These are phyloP conservation scores for Philotrypesis tridentata DNA, from an alignment of 1,140 invertebrate species.

Conservation along the genomic window DNA sequence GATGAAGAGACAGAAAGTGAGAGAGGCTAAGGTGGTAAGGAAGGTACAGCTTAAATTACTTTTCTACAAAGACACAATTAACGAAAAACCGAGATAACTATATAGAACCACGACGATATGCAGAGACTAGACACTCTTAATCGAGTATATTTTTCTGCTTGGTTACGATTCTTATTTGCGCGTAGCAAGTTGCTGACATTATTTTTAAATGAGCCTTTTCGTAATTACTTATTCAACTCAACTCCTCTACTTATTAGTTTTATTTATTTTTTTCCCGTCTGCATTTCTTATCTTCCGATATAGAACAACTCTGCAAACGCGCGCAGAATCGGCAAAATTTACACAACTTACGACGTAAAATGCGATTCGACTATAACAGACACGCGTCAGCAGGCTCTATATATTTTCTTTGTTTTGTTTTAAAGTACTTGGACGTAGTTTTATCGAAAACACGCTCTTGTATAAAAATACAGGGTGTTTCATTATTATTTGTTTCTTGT, in stretches of 20 bases:
- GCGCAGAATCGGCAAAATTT: slow-evolving; percentile 45
- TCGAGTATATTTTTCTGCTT: slow-evolving; percentile 51
- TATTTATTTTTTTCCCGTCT: slow-evolving; percentile 22
- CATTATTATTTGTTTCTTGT: slow-evolving; percentile 44
- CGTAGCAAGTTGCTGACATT: slow-evolving; percentile 48
- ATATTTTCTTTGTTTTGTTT: slow-evolving; percentile 22
- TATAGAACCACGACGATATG: slow-evolving; percentile 51
- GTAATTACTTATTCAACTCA: slow-evolving; percentile 18
- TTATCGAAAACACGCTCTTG: slow-evolving; percentile 50
- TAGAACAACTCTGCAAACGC: slow-evolving; percentile 40
- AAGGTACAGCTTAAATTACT: slow-evolving; percentile 48
- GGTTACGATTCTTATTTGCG: slow-evolving; percentile 45
- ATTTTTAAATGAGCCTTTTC: slow-evolving; percentile 28
- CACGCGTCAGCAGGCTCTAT: slow-evolving; percentile 42
- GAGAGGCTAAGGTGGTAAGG: slow-evolving; percentile 35
- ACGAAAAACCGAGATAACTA: slow-evolving; percentile 46
- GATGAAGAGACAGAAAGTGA: slow-evolving; percentile 11
- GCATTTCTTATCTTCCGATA: slow-evolving; percentile 13
- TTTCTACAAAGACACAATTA: slow-evolving; percentile 47
- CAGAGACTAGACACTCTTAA: slow-evolving; percentile 52
- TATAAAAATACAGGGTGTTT: slow-evolving; percentile 53
- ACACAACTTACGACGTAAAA: slow-evolving; percentile 47
- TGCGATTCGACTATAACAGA: slow-evolving; percentile 41
- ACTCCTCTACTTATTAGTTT: slow-evolving; percentile 8
- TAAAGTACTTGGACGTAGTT: slow-evolving; percentile 51